A percentile compares a stretch with the other conserved stretches of the same genome.
Evolutionary conservation across 1,140 invertebrate species (phyloP).

Genomic region (Pogonognathellus flavescens): DNA sequence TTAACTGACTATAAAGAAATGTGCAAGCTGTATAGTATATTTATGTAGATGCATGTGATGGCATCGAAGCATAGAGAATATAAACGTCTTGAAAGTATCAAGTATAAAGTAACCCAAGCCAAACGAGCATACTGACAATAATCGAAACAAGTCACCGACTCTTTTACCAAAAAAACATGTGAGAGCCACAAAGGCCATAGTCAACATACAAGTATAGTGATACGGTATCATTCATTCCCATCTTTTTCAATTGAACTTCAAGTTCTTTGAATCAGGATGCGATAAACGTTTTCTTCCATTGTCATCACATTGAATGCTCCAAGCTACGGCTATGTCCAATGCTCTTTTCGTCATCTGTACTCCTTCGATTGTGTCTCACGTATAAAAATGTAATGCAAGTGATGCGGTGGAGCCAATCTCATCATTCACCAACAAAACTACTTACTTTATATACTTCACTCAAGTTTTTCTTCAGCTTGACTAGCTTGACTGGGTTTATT

Average conservation of each 20-base stretch:
- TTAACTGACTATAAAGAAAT: too few relatives aligned
- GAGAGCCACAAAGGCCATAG: conserved; percentile 24
- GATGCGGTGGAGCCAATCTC: too few relatives aligned
- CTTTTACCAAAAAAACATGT: neutral
- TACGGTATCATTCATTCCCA: conserved; percentile 6
- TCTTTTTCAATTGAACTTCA: conserved; percentile 34
- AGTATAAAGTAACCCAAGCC: too few relatives aligned
- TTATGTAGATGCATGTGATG: too few relatives aligned
- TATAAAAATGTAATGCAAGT: too few relatives aligned
- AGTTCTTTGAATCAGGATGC: conserved; percentile 41
- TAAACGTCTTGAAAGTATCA: too few relatives aligned
- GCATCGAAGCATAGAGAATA: too few relatives aligned
- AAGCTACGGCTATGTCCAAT: neutral
- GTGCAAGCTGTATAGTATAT: too few relatives aligned
- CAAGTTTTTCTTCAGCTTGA: neutral
- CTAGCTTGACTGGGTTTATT: neutral
- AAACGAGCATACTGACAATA: too few relatives aligned
- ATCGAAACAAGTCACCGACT: neutral
- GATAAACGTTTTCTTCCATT: conserved; percentile 31
- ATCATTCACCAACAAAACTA: too few relatives aligned
- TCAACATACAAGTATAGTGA: neutral
- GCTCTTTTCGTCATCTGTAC: conserved; percentile 11
- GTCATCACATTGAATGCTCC: neutral
- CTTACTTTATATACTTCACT: neutral
- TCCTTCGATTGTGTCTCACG: neutral